Evolutionary conservation across 2,888 invertebrate genomes (phyloP).

Genomic region (Microplitis deprimator): DNA sequence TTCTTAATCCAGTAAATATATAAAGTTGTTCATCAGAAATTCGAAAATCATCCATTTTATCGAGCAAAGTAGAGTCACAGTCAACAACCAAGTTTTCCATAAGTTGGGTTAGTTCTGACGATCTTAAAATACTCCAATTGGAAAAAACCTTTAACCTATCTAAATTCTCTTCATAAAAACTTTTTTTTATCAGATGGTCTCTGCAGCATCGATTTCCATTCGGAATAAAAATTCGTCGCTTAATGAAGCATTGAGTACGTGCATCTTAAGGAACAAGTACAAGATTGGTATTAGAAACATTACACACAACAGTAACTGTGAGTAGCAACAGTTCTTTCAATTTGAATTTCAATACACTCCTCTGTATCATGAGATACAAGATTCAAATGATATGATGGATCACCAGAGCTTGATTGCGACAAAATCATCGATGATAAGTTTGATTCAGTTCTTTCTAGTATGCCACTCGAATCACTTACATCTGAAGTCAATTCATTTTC

Average conservation of each 20-base stretch:
- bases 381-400: conserved; percentile 10
- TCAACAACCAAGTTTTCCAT: conserved; percentile 29
- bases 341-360: conserved; percentile 44
- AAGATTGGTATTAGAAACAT: conserved; percentile 30
- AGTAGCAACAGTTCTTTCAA: conserved; percentile 46
- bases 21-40: conserved; percentile 14
- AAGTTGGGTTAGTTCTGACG: conserved; percentile 22
- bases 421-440: conserved; percentile 34
- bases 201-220: conserved; percentile 52
- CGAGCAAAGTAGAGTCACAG: conserved; percentile 27
- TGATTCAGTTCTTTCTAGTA: conserved; percentile 30
- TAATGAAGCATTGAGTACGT: conserved; percentile 43
- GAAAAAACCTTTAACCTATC: conserved; percentile 34
- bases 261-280: conserved; percentile 46
- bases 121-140: conserved; percentile 9
- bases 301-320: conserved; percentile 51
- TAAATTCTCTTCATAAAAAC: conserved; percentile 48
- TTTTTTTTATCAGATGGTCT: conserved; percentile 49
- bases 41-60: conserved; percentile 25
- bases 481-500: conserved; percentile 29
- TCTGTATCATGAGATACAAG: conserved; percentile 34
- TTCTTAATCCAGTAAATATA: conserved; percentile 21
- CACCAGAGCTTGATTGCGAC: conserved; percentile 39
- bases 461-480: conserved; percentile 21
- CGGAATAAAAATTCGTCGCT: conserved; percentile 48